Evolutionary conservation across 2,113 vertebrate genomes (phyloP), one percentile per base, ranked within the genome.

Genomic region (Semnornis frantzii): DNA sequence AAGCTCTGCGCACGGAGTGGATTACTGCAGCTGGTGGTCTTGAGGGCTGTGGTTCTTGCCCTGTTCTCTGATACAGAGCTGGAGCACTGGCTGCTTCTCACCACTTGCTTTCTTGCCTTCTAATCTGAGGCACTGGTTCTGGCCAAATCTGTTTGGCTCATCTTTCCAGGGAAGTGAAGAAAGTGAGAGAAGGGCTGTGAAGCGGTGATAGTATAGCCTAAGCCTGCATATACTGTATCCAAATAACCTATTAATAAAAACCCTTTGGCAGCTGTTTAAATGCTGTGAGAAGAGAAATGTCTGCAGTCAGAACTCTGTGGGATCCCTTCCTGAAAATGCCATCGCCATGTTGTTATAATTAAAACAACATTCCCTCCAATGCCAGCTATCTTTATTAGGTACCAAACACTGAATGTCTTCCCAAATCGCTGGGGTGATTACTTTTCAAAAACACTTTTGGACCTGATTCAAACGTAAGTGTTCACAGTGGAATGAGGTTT

Each of bases 241-340:
- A 97, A 96, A 93, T 12, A 68, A 78, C n/a, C 63, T 84, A 63
- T 86, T 96, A 93, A 95, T 87, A 88, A 75, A 93, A 89, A 81
- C 80, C 80, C 79, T 94, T 94, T 81, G 94, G 90, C 81, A 96
- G 91, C 83, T 95, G 64, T 87, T 96, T 89, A 92, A 96, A 79
- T 85, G 76, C 91, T 95, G 50, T 75, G 66, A 92, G 93, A 82
- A 80, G 82, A 89, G 89, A 95, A 91, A 84, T 3, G 19, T 89
- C 76, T 94, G 93, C 94, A 96, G 79, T 95, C 70, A 91, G 55
- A 95, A 30, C 66, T 95, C 90, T 62, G 60, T 60, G 90, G 73
- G 89, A 95, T 95, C 94, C 77, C 34, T 94, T 95, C 75, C 76
- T 93, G 85, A 94, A 97, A 93, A 92, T 93, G 71, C 82, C 81